A percentile compares a stretch with the other conserved stretches of the same genome.
phyloP scores from a whole-genome alignment of 2,113 vertebrate species.

The Gymnorhina tibicen region DNA sequence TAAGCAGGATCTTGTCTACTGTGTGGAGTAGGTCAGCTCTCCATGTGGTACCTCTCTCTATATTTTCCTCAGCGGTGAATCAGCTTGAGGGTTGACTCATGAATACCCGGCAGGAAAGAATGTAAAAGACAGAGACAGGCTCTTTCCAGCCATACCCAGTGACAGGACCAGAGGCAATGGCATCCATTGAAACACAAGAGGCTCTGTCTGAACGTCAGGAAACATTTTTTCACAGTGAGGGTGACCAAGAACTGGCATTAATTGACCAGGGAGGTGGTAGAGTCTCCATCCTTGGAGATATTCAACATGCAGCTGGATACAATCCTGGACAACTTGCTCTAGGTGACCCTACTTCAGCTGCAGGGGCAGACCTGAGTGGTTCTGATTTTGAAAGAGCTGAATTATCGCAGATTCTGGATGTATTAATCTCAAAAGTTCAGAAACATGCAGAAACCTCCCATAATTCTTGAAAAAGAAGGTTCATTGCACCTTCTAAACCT shows the following conservation, averaged over 20 bases:
- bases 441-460: not conserved
- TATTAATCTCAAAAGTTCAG: accelerated
- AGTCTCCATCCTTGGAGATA: not conserved
- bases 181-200: not conserved
- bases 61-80: not conserved
- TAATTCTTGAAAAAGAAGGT: not conserved
- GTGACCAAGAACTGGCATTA: not conserved
- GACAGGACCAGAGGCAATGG: not conserved
- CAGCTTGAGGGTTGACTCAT: not conserved
- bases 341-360: not conserved
- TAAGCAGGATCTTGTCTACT: not conserved
- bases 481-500: not conserved
- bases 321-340: not conserved
- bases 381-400: not conserved
- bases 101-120: not conserved
- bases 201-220: not conserved
- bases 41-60: not conserved
- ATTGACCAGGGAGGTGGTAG: not conserved
- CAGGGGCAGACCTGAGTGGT: not conserved
- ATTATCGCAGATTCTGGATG: not conserved
- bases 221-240: not conserved
- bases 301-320: not conserved
- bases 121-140: not conserved
- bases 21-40: not conserved
- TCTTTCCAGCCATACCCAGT: not conserved